Evolutionary conservation across 2,888 invertebrate genomes (phyloP).

Genomic region (Myathropa florea): DNA sequence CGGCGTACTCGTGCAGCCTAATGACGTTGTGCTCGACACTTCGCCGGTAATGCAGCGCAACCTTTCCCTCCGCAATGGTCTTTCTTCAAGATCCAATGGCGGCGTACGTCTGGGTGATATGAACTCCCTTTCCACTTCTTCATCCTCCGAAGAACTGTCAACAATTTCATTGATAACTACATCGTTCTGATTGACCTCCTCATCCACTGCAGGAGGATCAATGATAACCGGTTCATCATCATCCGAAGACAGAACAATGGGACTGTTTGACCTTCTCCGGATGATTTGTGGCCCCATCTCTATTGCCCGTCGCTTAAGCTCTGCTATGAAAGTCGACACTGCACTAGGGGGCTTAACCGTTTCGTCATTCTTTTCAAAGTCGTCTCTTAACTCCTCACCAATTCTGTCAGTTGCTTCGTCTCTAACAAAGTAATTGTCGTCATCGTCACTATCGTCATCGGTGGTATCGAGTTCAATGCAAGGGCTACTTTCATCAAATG

Average conservation of each 20-base stretch:
- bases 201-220: not conserved
- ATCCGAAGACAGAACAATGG: constrained; percentile 13
- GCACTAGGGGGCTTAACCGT: not conserved
- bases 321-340: not conserved
- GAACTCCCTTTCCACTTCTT: not conserved
- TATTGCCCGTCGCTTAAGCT: constrained; percentile 30
- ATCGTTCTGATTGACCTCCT: not conserved
- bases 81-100: not conserved
- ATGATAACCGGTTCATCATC: not conserved
- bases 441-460: constrained; percentile 3
- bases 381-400: not conserved
- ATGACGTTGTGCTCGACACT: constrained; percentile 50
- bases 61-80: constrained; percentile 5
- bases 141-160: not conserved
- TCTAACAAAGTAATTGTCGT: not conserved
- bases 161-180: not conserved
- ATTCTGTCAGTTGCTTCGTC: not conserved
- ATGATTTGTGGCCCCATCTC: not conserved
- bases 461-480: constrained; percentile 20
- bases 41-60: constrained; percentile 33
- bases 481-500: not conserved
- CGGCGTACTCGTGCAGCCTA: not conserved
- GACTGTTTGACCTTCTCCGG: not conserved
- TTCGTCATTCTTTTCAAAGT: not conserved
- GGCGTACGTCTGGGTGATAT: not conserved